Conservation (phyloP, 1,140 invertebrate genomes). For the Leptopilina clavipes region DNA sequence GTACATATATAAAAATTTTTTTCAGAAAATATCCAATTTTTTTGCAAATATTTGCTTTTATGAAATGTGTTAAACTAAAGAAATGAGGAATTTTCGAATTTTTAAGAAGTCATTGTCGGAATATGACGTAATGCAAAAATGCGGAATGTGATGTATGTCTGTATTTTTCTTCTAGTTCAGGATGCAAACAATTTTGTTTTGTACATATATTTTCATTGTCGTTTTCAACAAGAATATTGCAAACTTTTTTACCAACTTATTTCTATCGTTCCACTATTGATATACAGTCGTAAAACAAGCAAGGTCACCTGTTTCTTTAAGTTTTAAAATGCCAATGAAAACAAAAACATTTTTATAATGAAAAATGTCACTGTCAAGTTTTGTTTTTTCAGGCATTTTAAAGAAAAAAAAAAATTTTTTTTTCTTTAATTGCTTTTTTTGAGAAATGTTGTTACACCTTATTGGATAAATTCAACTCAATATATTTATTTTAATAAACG, state of each 20-base stretch:
- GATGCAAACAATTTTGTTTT: conserved; percentile 27
- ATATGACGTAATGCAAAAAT: neutral
- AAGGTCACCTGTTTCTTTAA: conserved; percentile 10
- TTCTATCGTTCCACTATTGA: neutral
- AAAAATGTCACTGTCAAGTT: conserved; percentile 8
- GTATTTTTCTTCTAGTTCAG: neutral
- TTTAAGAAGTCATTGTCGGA: neutral
- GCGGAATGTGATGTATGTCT: neutral
- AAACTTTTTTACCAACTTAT: neutral
- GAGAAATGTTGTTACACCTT: too few relatives aligned
- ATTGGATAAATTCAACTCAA: too few relatives aligned
- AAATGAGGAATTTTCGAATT: neutral
- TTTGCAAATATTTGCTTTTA: neutral
- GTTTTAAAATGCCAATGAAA: neutral
- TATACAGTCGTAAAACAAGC: neutral
- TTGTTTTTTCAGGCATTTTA: neutral
- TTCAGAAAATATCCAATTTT: too few relatives aligned
- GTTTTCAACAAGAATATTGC: neutral
- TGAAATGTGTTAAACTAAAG: neutral
- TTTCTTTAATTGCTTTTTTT: too few relatives aligned
- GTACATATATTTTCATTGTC: neutral
- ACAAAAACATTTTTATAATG: neutral
- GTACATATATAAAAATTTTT: too few relatives aligned
- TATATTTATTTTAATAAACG: too few relatives aligned
- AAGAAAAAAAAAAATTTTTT: too few relatives aligned